Conservation (phyloP, 2,888 invertebrate genomes). For the Spatulosminthurus flaviceps region DNA sequence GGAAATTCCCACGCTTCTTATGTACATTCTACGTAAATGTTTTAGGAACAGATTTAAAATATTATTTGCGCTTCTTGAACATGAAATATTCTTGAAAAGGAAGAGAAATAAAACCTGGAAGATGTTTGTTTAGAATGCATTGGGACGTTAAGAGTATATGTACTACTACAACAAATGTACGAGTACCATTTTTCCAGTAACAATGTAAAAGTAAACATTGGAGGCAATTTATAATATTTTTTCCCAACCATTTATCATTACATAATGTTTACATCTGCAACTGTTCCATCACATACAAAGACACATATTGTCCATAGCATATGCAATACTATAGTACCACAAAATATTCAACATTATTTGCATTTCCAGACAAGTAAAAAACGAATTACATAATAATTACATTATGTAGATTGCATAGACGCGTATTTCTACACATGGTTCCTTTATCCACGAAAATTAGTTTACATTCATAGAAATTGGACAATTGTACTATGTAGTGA, state of each 20-base stretch:
- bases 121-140: conserved; percentile 6
- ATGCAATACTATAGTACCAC: no score
- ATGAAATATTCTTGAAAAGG: no score
- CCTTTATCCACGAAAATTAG: neutral
- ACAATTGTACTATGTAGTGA: no score
- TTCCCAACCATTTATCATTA: neutral
- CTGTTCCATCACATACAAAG: no score
- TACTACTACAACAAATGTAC: neutral
- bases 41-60: neutral
- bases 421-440: neutral
- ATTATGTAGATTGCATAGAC: neutral
- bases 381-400: no score
- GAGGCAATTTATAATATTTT: neutral
- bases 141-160: neutral
- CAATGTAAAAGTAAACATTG: conserved; percentile 14
- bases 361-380: no score
- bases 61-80: neutral
- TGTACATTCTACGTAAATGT: neutral
- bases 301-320: no score
- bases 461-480: conserved; percentile 7
- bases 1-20: conserved; percentile 9
- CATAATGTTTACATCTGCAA: no score
- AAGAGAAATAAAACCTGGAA: neutral
- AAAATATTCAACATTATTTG: no score
- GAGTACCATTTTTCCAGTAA: neutral